These are phyloP conservation scores for Neuroscelio doddi DNA, from an alignment of 2,888 invertebrate genomes.

Conservation along the genomic window DNA sequence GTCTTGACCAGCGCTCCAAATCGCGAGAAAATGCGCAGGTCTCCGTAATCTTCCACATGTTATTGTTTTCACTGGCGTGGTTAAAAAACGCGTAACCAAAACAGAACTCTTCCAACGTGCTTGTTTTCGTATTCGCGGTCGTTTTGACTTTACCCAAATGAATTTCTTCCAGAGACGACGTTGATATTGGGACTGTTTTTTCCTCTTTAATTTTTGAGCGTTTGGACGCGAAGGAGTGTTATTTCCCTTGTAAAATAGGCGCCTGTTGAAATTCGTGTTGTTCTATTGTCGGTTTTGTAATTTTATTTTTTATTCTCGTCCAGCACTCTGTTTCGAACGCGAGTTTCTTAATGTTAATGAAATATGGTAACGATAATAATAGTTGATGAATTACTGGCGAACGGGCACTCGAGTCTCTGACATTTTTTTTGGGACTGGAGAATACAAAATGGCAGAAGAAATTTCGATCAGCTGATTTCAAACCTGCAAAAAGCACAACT, in stretches of 20 bases:
- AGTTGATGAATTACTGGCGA: slow-evolving; percentile 9
- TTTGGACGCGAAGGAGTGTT: slow-evolving; percentile 40
- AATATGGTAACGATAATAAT: slow-evolving; percentile 22
- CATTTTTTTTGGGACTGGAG: too few species aligned
- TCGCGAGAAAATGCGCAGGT: too few species aligned
- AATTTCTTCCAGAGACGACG: too few species aligned
- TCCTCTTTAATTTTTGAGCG: slow-evolving; percentile 16
- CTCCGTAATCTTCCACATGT: too few species aligned
- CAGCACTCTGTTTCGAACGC: slow-evolving; percentile 32
- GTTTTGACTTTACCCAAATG: too few species aligned
- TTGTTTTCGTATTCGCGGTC: neutral
- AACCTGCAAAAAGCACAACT: too few species aligned
- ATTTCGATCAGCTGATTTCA: too few species aligned
- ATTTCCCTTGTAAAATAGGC: slow-evolving; percentile 39
- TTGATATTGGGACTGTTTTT: neutral
- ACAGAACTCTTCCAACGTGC: neutral
- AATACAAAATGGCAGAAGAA: too few species aligned
- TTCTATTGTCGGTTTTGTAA: slow-evolving; percentile 39
- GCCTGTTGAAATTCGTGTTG: slow-evolving; percentile 40
- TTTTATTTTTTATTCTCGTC: slow-evolving; percentile 38
- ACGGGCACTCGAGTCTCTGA: slow-evolving; percentile 38
- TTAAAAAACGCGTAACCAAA: too few species aligned
- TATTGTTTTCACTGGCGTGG: too few species aligned
- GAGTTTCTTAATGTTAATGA: slow-evolving; percentile 36
- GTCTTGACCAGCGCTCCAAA: too few species aligned